A percentile compares a stretch with the other conserved stretches of the same genome.
Conservation (phyloP, 2,113 vertebrate species). For the Tretioscincus oriximinensis region DNA sequence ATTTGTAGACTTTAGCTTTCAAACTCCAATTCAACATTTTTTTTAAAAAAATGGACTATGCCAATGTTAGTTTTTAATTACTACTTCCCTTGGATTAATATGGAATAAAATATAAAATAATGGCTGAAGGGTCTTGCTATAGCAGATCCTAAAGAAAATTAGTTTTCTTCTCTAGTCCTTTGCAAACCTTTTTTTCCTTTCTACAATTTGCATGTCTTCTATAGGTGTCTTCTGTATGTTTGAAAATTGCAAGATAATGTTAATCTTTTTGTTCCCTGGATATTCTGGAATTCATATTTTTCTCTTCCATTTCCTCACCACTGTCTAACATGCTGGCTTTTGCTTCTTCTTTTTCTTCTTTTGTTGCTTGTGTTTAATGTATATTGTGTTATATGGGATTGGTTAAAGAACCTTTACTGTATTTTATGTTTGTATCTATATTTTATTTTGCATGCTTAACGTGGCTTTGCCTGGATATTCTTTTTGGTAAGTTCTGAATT, state of each 20-base stretch:
- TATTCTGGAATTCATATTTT: slow-evolving; percentile 66
- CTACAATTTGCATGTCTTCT: background rate
- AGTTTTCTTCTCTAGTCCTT: background rate
- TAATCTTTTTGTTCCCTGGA: background rate
- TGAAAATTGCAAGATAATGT: background rate
- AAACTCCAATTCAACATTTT: background rate
- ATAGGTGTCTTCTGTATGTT: background rate
- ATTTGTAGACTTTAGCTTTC: background rate
- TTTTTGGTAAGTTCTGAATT: slow-evolving; percentile 98
- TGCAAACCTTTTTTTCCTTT: background rate
- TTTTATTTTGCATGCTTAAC: slow-evolving; percentile 99
- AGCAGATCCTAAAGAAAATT: background rate
- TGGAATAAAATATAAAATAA: background rate
- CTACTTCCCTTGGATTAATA: background rate
- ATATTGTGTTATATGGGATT: slow-evolving; percentile 79
- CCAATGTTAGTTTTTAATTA: too few relatives aligned
- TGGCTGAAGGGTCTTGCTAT: too few relatives aligned
- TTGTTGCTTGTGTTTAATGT: slow-evolving; percentile 77
- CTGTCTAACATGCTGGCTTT: slow-evolving; percentile 74
- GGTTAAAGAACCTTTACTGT: slow-evolving; percentile 82
- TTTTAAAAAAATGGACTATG: background rate
- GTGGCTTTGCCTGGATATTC: slow-evolving; percentile 99
- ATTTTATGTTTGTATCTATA: slow-evolving; percentile 93
- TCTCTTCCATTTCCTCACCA: slow-evolving; percentile 69
- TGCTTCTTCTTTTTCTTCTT: slow-evolving; percentile 72